These are phyloP conservation scores for Xiphophorus birchmanni DNA, from an alignment of 2,797 vertebrate genomes.

Conservation along the genomic window DNA sequence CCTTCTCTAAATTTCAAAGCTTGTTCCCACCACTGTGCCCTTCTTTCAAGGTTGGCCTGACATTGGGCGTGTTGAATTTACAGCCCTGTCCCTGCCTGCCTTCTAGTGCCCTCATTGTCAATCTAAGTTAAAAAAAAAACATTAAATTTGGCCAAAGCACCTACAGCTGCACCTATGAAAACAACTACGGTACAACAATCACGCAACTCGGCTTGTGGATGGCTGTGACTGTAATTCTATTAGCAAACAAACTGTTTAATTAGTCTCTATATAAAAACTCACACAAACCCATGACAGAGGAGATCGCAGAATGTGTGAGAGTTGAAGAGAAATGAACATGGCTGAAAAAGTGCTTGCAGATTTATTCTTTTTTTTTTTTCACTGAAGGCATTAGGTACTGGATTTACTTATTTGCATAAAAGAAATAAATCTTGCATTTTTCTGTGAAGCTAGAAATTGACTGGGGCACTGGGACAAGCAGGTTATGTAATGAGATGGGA, in stretches of 20 bases:
- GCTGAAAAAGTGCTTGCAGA: conserved; percentile 53
- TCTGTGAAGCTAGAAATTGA: conserved; percentile 68
- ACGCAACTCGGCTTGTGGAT: conserved; percentile 49
- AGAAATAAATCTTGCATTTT: conserved; percentile 62
- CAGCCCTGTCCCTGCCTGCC: conserved; percentile 67
- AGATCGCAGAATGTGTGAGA: conserved; percentile 48
- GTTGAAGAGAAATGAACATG: conserved; percentile 34
- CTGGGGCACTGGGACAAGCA: conserved; percentile 65
- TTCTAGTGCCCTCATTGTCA: conserved; percentile 74
- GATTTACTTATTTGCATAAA: conserved; percentile 68
- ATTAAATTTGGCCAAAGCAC: too few species aligned
- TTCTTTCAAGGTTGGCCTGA: conserved; percentile 75
- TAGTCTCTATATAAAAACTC: conserved; percentile 68
- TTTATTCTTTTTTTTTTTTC: conserved; percentile 32
- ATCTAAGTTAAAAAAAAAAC: conserved; percentile 65
- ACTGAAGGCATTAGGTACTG: conserved; percentile 47
- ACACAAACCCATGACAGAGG: conserved; percentile 58
- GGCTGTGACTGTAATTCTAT: conserved; percentile 66
- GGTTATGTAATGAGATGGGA: conserved; percentile 72
- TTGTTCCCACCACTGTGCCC: conserved; percentile 65
- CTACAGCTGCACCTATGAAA: conserved; percentile 62
- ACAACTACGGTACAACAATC: conserved; percentile 62
- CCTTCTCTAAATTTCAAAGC: conserved; percentile 50
- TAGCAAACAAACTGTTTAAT: conserved; percentile 74
- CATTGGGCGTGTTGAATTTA: conserved; percentile 78